Evolutionary conservation across 2,113 vertebrate genomes (phyloP).

Genomic region (Zingel zingel): DNA sequence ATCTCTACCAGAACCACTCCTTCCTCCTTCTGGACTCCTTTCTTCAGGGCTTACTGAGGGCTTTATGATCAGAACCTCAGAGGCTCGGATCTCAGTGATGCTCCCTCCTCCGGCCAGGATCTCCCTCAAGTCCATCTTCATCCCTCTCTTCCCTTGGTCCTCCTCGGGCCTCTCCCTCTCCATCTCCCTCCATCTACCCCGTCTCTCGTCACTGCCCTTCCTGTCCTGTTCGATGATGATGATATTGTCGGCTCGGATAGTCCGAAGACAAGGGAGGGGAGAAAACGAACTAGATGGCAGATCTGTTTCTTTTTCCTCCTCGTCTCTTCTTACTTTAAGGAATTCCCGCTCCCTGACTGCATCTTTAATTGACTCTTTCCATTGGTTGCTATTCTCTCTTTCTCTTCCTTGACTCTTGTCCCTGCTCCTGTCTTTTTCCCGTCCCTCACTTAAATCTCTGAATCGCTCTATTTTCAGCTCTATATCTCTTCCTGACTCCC

Average conservation of each 20-base stretch:
- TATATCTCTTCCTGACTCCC: conserved; percentile 66
- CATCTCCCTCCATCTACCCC: conserved; percentile 63
- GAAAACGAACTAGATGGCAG: conserved; percentile 29
- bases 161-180: conserved; percentile 64
- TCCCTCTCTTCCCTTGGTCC: conserved; percentile 70
- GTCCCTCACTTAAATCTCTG: conserved; percentile 69
- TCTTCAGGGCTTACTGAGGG: conserved; percentile 61
- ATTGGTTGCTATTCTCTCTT: conserved; percentile 47
- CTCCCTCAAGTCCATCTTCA: conserved; percentile 83
- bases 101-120: conserved; percentile 80
- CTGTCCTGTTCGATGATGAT: conserved; percentile 85
- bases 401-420: conserved; percentile 69
- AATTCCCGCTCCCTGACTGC: conserved; percentile 53
- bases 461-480: conserved; percentile 67
- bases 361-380: conserved; percentile 65
- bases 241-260: conserved; percentile 85
- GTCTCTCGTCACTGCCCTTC: conserved; percentile 51
- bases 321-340: conserved; percentile 56
- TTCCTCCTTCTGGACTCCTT: conserved; percentile 21
- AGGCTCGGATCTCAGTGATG: conserved; percentile 83
- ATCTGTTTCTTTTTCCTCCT: conserved; percentile 62
- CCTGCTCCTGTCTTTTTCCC: conserved; percentile 60
- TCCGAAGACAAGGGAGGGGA: conserved; percentile 71
- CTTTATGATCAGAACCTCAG: conserved; percentile 84
- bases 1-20: conserved; percentile 29